Conservation (phyloP, 2,888 invertebrate genomes). For the Zele albiditarsus region DNA sequence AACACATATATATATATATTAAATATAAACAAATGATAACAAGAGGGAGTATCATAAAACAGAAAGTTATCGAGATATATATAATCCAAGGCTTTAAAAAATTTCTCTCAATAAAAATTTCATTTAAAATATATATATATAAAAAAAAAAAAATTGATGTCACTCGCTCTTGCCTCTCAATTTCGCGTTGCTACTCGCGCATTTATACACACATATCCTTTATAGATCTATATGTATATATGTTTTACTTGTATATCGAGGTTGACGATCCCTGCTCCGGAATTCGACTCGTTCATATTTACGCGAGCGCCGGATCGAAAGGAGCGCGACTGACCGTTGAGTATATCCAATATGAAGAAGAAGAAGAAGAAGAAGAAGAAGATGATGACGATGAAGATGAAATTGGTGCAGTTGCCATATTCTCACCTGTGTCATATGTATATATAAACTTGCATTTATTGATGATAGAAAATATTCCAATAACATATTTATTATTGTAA, state of each 20-base stretch:
- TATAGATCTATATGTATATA: neutral
- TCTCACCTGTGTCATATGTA: conserved; percentile 65
- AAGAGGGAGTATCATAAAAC: neutral
- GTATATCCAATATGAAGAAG: conserved; percentile 29
- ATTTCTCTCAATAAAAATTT: neutral
- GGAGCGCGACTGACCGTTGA: conserved; percentile 45
- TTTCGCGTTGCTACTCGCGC: neutral
- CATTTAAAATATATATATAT: neutral
- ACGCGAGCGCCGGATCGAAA: conserved; percentile 61
- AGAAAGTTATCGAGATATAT: neutral
- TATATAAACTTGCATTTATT: neutral
- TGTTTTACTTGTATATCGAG: conserved; percentile 33
- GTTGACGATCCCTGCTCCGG: conserved; percentile 68
- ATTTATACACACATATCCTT: neutral
- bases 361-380: conserved; percentile 12
- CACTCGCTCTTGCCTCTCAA: neutral
- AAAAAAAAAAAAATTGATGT: neutral
- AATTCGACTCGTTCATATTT: conserved; percentile 69
- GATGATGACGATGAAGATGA: conserved; percentile 13
- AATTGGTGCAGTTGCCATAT: conserved; percentile 56
- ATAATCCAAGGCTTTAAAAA: neutral
- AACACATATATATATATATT: neutral
- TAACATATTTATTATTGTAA: neutral
- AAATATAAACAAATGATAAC: neutral
- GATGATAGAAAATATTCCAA: neutral